phyloP scores from a whole-genome alignment of 2,797 vertebrate species.

The Microcaecilia unicolor region DNA sequence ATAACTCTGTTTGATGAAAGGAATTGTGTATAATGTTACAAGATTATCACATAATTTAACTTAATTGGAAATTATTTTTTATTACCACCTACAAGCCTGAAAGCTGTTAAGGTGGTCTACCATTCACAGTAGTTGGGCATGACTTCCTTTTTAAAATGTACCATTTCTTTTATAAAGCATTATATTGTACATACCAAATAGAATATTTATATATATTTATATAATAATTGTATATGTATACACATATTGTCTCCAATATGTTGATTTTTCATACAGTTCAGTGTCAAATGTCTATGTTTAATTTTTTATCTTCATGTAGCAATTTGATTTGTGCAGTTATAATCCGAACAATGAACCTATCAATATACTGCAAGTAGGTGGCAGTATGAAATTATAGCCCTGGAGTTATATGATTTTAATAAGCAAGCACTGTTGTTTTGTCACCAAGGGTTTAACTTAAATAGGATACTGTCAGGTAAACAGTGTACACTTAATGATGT shows the following conservation, averaged over 20 bases:
- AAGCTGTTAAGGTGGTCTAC: too few species aligned
- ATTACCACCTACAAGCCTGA: too few species aligned
- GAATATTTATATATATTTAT: too few species aligned
- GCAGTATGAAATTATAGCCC: conserved; percentile 9
- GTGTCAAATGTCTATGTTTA: conserved; percentile 32
- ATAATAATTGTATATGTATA: too few species aligned
- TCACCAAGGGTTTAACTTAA: conserved; percentile 17
- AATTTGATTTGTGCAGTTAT: conserved; percentile 29
- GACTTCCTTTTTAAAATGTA: too few species aligned
- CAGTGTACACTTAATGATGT: too few species aligned
- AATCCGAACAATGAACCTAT: conserved; percentile 20
- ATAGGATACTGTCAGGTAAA: not conserved
- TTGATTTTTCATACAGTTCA: conserved; percentile 28
- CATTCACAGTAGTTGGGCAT: too few species aligned
- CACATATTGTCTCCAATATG: conserved; percentile 26
- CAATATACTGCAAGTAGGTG: conserved; percentile 13
- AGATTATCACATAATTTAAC: too few species aligned
- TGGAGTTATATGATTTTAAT: conserved; percentile 17
- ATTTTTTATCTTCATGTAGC: conserved; percentile 29
- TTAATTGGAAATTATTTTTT: too few species aligned
- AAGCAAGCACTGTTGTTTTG: not conserved
- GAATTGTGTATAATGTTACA: too few species aligned
- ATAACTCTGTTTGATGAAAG: too few species aligned
- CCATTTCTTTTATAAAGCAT: not conserved
- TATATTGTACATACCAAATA: too few species aligned